Base-by-base conservation (phyloP, 2,888 invertebrate genomes). In the Malthinus seriepunctatus region DNA sequence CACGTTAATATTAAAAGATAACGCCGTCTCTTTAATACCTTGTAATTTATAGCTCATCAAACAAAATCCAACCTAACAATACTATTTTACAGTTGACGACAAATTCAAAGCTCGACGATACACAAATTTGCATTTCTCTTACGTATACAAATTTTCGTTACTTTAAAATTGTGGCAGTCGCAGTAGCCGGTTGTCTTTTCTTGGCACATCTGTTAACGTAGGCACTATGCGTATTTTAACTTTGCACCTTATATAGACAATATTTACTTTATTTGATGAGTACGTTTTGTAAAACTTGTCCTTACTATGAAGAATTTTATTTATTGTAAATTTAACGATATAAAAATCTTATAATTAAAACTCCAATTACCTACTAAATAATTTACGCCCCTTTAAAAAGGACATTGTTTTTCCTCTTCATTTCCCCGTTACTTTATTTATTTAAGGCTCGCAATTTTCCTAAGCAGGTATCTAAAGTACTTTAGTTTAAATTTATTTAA, bases 131-230 rank as follows among this genome's bases (percentile, higher is more conserved):
- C 3, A 35, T 14, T 32, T 14, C n/a, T n/a, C n/a, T 37, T 37
- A 23, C 32, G 8, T 10, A 10, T 15, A 51, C 48, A 37, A 10
- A 33, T 38, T 50, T 44, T 44, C 14, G 33, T 45, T 11, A 47
- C 47, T 35, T 48, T 39, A 59, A 23, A 61, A 63, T 58, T 70
- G 66, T 75, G 78, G 78, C 78, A 78, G 78, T 75, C 71, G 71
- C 73, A 63, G 70, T 77, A 77, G 78, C 78, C 76, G 78, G 77
- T 76, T 74, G 74, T 64, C 60, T 66, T 62, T 69, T 67, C 69
- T 78, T 78, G 78, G 78, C 78, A 78, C 78, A 61, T 61, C 57
- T 73, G 72, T 71, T 65, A 70, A 72, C 68, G 69, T 72, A 76
- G 75, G 76, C 76, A 76, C 75, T 72, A 73, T 75, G 72, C 73